A percentile compares a stretch with the other conserved stretches of the same genome.
Conservation (phyloP, 2,113 vertebrate genomes). For the Uria aalge region DNA sequence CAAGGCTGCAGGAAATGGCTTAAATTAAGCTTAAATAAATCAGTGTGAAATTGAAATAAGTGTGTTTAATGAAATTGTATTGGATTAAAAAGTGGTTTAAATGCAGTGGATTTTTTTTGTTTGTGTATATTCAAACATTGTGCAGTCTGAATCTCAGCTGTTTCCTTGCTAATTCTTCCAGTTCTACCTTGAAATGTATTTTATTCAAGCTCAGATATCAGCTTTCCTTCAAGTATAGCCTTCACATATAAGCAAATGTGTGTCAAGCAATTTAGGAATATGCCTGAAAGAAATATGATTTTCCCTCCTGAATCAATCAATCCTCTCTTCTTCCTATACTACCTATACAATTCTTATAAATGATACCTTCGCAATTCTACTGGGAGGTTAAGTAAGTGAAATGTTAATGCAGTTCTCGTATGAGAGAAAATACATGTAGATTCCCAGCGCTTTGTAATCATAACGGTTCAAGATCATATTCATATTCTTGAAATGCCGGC, state of each 20-base stretch:
- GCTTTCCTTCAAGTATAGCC: slow-evolving; percentile 19
- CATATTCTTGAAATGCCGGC: not conserved
- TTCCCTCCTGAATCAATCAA: slow-evolving; percentile 55
- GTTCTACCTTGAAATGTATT: not conserved
- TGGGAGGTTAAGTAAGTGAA: slow-evolving; percentile 45
- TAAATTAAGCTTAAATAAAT: not conserved
- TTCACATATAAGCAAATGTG: slow-evolving; percentile 50
- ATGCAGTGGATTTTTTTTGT: not conserved
- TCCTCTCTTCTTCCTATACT: slow-evolving; percentile 9
- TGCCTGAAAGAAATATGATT: slow-evolving; percentile 34
- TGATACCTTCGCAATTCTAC: slow-evolving; percentile 17
- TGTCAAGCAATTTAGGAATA: slow-evolving; percentile 47
- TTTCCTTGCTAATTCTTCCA: not conserved
- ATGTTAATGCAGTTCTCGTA: slow-evolving; percentile 18
- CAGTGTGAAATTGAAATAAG: not conserved
- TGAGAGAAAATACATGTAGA: slow-evolving; percentile 30
- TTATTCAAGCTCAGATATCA: slow-evolving; percentile 4
- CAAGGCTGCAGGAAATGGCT: not conserved
- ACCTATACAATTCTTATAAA: slow-evolving; percentile 28
- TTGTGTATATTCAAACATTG: not conserved
- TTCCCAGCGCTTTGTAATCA: slow-evolving; percentile 20
- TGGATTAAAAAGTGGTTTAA: not conserved
- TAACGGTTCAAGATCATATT: slow-evolving; percentile 8
- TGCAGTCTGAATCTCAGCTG: not conserved
- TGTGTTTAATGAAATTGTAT: not conserved